These are phyloP conservation scores for Listronotus oregonensis DNA, from an alignment of 1,140 invertebrate species.

Conservation along the genomic window DNA sequence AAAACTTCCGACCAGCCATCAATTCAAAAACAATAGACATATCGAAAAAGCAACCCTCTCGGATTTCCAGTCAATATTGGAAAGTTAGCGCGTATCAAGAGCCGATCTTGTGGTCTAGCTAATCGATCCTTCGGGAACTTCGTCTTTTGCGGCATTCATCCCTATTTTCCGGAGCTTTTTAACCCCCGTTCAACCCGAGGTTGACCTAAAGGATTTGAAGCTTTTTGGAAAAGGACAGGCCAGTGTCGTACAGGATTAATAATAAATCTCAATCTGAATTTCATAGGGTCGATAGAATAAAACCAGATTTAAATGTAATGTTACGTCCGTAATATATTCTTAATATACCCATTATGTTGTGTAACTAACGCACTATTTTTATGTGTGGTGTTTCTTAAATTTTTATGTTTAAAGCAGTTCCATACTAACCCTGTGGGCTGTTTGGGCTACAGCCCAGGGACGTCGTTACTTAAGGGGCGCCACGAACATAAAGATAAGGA, in stretches of 20 bases:
- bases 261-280: too few relatives aligned
- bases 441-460: too few relatives aligned
- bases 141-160: slow-evolving; percentile 29
- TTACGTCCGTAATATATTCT: too few relatives aligned
- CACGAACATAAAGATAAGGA: too few relatives aligned
- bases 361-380: too few relatives aligned
- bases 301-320: too few relatives aligned
- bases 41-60: slow-evolving; percentile 11
- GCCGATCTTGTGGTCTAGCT: slow-evolving; percentile 30
- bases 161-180: slow-evolving; percentile 14
- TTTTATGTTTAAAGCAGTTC: too few relatives aligned
- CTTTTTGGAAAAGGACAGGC: background rate
- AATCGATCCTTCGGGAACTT: slow-evolving; percentile 38
- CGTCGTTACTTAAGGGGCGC: too few relatives aligned
- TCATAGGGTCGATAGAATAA: too few relatives aligned
- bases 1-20: slow-evolving; percentile 20
- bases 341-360: too few relatives aligned
- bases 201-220: slow-evolving; percentile 1
- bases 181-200: slow-evolving; percentile 9
- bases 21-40: slow-evolving; percentile 40
- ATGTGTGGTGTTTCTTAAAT: too few relatives aligned
- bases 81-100: slow-evolving; percentile 41
- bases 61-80: slow-evolving; percentile 35
- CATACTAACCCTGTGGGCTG: too few relatives aligned
- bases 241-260: slow-evolving; percentile 6